Base-by-base conservation (phyloP, 1,140 invertebrate species). In the Drosophila takahashii region DNA sequence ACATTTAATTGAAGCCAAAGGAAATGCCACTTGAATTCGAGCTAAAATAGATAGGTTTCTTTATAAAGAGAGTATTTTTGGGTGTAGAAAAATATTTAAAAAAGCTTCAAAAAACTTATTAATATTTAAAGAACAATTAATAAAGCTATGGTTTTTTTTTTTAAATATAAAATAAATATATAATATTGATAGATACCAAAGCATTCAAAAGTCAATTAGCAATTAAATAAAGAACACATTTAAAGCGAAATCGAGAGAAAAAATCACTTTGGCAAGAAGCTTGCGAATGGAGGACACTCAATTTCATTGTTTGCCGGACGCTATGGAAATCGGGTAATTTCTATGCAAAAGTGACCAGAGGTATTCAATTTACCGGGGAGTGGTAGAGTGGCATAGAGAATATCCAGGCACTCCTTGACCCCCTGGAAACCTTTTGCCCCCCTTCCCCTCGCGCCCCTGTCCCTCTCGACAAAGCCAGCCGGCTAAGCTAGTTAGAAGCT, bases 401-500 rank as follows among this genome's bases (percentile, higher is more conserved):
- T 11, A 27, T 26, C 44, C 39, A 15, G 18, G 32, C n/a, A n/a
- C 16, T 27, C 32, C 47, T 22, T 15, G 18, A 18, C 22, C 16
- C 29, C 32, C 6, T 29, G 11, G 41, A 18, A 62, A 27, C 42
- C 58, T 53, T 44, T 53, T 8, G 4, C 29, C 42, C 34, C 11
- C n/a, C n/a, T n/a, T n/a, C n/a, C n/a, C n/a, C n/a, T n/a, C n/a
- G n/a, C n/a, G n/a, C n/a, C n/a, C n/a, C n/a, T n/a, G n/a, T n/a
- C n/a, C n/a, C n/a, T n/a, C 27, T 32, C 29, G 54, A 39, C 50
- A 72, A 60, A 71, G 39, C 52, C 47, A 51, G 71, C 8, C 52
- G 29, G 15, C 72, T 57, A 69, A 74, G 72, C 74, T 60, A 77
- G 62, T 77, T 77, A 77, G 62, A 77, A 77, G 73, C 74, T 60